Percentiles rank a stretch among this genome's conserved stretches.
Evolutionary conservation across 2,113 vertebrate species (phyloP).

Genomic region (Ciconia stormi): DNA sequence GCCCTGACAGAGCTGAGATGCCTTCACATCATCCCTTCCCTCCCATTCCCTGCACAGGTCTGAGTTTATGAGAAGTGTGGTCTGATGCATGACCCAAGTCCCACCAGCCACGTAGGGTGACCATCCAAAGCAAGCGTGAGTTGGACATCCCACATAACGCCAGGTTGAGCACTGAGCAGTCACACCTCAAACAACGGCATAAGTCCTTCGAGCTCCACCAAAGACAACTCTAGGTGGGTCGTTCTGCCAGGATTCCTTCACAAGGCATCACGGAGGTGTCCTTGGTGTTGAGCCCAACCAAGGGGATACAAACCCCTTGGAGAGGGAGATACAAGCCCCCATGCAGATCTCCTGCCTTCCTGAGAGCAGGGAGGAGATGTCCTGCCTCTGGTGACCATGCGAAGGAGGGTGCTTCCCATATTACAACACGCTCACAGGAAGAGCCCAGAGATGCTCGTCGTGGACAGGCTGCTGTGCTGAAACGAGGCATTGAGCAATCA

Average conservation of each 20-base stretch:
- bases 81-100: not conserved
- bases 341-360: not conserved
- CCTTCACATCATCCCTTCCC: not conserved
- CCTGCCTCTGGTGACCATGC: not conserved
- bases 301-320: not conserved
- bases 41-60: not conserved
- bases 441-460: not conserved
- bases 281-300: not conserved
- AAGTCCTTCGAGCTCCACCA: not conserved
- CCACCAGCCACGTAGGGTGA: fast-evolving
- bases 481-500: constrained; percentile 60
- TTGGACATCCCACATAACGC: fast-evolving
- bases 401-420: not conserved
- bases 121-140: not conserved
- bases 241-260: not conserved
- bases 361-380: not conserved
- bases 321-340: not conserved
- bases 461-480: constrained; percentile 34
- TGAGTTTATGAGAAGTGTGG: not conserved
- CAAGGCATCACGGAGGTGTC: not conserved
- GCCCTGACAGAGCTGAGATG: fast-evolving
- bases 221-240: not conserved
- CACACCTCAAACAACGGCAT: fast-evolving
- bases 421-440: constrained; percentile 11
- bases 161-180: fast-evolving